Base-by-base conservation (phyloP, 1,140 invertebrate species). In the Mizuhopecten yessoensis region DNA sequence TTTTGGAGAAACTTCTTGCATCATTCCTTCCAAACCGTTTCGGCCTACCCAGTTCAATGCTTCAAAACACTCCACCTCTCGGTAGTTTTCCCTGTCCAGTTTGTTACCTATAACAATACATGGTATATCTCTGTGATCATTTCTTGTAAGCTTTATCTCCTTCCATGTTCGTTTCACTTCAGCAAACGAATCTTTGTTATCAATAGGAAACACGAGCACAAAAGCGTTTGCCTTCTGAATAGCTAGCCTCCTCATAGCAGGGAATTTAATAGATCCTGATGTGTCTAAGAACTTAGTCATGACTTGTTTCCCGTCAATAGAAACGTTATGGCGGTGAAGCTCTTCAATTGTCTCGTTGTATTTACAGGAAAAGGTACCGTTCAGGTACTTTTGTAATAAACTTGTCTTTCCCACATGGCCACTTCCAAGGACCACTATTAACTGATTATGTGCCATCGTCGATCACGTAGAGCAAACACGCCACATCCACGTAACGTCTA, bases 311-410 rank as follows among this genome's bases (percentile, higher is more conserved):
- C 89, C 75, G 10, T 89, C 36, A 42, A 89, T 36, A 39, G 33
- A 86, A 23, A 86, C 86, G 2, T 57, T 15, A 7, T 89, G 57
- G 0, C 29, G 9, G 34, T 86, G 36, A 29, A 36, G 39, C 33
- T 89, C 75, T 39, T 89, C 89, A 17, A 89, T 57, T 29, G 89
- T 89, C 34, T 89, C 49, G 29, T 17, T 39, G 39, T 89, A 89
- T 29, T 39, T 33, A 7, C 86, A 33, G 5, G 57, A 7, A 86
- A 57, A 89, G 15, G 15, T 86, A 20, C n/a, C 57, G 20, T 36
- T 17, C 7, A 89, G 34, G 42, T 89, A 89, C 36, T 33, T 33
- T 0, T 89, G 17, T 86, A 89, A 39, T 34, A 89, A 34, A 20
- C 57, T 86, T 33, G 89, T 86, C 86, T 89, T 89, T 9, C 89